phyloP scores from a whole-genome alignment of 2,113 vertebrate species.

The Uria lomvia region DNA sequence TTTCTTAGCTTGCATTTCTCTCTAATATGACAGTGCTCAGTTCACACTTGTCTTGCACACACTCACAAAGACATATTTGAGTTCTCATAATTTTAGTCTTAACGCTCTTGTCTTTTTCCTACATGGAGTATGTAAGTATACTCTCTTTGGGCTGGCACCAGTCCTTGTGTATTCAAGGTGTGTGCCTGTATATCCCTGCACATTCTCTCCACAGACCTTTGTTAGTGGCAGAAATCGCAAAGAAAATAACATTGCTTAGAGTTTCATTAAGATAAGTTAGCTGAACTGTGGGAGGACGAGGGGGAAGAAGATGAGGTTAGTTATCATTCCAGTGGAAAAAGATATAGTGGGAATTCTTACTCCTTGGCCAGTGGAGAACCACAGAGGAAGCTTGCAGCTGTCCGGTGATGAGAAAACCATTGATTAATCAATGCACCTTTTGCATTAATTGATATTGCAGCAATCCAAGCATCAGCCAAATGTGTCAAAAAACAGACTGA shows the following conservation, averaged over 20 bases:
- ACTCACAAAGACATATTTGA: neutral
- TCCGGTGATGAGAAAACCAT: neutral
- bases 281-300: neutral
- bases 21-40: neutral
- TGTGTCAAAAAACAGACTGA: neutral
- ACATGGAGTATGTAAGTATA: neutral
- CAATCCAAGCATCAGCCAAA: neutral
- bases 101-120: neutral
- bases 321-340: neutral
- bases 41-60: neutral
- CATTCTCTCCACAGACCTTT: neutral
- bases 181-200: neutral
- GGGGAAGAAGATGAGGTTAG: neutral
- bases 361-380: neutral
- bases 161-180: accelerated
- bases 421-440: neutral
- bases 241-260: neutral
- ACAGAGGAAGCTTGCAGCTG: neutral
- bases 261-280: neutral
- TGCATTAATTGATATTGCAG: neutral
- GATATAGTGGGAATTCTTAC: neutral
- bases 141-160: neutral
- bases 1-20: neutral
- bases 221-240: neutral
- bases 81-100: neutral